Conservation (phyloP, 2,113 vertebrate species). For the Bubo blakistoni region DNA sequence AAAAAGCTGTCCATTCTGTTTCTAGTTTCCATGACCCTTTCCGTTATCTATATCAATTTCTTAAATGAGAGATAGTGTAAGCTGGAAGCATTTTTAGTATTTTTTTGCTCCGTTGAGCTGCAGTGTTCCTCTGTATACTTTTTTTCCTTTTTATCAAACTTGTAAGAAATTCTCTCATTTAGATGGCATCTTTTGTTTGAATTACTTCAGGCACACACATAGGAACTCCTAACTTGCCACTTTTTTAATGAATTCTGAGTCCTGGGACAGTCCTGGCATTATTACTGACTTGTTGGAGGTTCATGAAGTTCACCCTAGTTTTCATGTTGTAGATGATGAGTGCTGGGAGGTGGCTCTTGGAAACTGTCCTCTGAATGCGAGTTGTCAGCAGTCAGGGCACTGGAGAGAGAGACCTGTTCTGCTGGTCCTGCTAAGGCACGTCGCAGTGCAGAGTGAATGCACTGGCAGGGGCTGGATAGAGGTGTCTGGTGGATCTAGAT, state of each 20-base stretch:
- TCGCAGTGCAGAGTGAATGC: background rate
- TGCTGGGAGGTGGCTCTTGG: background rate
- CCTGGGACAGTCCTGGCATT: background rate
- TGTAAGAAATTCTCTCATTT: background rate
- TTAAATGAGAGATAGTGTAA: background rate
- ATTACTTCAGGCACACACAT: background rate
- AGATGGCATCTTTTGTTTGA: background rate
- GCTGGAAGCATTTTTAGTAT: background rate
- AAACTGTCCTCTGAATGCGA: background rate
- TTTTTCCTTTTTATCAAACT: background rate
- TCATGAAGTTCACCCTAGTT: background rate
- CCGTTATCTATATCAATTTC: background rate
- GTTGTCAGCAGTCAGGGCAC: background rate
- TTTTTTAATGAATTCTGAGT: background rate
- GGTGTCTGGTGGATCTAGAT: background rate
- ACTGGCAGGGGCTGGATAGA: background rate
- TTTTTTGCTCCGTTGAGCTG: background rate
- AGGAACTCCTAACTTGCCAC: background rate
- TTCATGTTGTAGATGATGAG: background rate
- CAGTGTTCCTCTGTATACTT: background rate
- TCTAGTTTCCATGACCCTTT: background rate
- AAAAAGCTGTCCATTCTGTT: background rate
- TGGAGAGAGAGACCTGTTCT: background rate
- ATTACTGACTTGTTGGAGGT: background rate
- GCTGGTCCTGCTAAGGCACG: background rate